Conservation (phyloP, 2,797 vertebrate genomes). For the Siniperca obscura region DNA sequence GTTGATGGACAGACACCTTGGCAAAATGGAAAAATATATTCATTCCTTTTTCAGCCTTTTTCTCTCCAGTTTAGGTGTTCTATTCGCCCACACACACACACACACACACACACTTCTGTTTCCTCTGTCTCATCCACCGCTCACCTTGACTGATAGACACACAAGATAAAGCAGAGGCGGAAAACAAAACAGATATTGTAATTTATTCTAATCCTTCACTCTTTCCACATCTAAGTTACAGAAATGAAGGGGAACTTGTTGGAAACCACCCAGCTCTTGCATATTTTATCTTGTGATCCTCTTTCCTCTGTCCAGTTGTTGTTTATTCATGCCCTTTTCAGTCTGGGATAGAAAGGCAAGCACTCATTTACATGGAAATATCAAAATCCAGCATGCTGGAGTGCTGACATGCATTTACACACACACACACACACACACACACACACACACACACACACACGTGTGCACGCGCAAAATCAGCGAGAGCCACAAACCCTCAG, state of each 20-base stretch:
- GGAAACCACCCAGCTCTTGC: constrained; percentile 16
- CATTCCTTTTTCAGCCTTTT: constrained; percentile 23
- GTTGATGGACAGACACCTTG: constrained; percentile 32
- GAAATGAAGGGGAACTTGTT: constrained; percentile 11
- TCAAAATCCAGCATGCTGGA: constrained; percentile 31
- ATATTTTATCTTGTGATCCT: constrained; percentile 46
- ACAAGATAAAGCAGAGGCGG: constrained; percentile 15
- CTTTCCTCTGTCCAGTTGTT: constrained; percentile 41
- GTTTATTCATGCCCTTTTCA: constrained; percentile 58
- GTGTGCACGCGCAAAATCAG: neutral
- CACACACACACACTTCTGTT: neutral
- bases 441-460: constrained; percentile 1
- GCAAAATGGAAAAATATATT: constrained; percentile 30
- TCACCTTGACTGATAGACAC: constrained; percentile 36
- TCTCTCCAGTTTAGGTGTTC: constrained; percentile 9
- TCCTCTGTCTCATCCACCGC: neutral
- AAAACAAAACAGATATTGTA: constrained; percentile 27
- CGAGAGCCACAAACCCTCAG: constrained; percentile 1
- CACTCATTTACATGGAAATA: constrained; percentile 63
- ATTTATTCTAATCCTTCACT: constrained; percentile 23
- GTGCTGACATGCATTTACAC: constrained; percentile 19
- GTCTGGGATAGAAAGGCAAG: constrained; percentile 32
- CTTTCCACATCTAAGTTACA: constrained; percentile 22
- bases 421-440: neutral
- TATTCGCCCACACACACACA: neutral